These are phyloP conservation scores for Amphimallon solstitiale DNA, from an alignment of 2,888 invertebrate species.

Conservation along the genomic window DNA sequence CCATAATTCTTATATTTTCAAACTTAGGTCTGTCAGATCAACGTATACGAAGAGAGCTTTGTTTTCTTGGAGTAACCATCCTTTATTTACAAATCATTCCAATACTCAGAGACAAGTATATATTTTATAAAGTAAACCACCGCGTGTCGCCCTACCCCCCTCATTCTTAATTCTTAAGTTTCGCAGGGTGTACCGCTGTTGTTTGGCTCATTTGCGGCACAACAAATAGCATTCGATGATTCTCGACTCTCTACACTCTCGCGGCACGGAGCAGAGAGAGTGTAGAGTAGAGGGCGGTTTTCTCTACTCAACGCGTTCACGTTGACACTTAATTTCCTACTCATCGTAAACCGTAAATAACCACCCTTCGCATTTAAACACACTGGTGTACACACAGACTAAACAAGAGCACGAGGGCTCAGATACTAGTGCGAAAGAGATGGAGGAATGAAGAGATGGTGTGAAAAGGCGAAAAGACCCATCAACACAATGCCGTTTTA, in stretches of 20 bases:
- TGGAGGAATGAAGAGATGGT: constrained; percentile 8
- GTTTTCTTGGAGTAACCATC: too few relatives aligned
- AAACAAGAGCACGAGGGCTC: constrained; percentile 4
- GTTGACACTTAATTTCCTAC: constrained; percentile 52
- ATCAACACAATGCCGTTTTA: constrained; percentile 29
- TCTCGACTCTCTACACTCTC: too few relatives aligned
- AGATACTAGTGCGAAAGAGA: constrained; percentile 12
- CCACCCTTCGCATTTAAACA: constrained; percentile 31
- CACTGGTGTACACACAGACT: constrained; percentile 15
- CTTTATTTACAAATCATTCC: too few relatives aligned
- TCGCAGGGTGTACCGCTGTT: constrained; percentile 1
- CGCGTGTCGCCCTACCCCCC: too few relatives aligned
- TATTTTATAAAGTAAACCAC: too few relatives aligned
- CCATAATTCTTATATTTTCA: too few relatives aligned
- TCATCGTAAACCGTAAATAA: constrained; percentile 46
- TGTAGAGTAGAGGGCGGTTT: constrained; percentile 15
- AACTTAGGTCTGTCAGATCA: too few relatives aligned
- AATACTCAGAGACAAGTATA: too few relatives aligned
- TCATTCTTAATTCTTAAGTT: too few relatives aligned
- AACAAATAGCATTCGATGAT: constrained; percentile 36
- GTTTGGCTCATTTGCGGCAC: constrained; percentile 35
- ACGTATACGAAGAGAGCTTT: too few relatives aligned
- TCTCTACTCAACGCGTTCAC: constrained; percentile 41
- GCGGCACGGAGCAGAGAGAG: constrained; percentile 1
- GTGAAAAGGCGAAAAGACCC: constrained; percentile 32